Conservation (phyloP, 2,888 invertebrate species). For the Xylocampa areola region DNA sequence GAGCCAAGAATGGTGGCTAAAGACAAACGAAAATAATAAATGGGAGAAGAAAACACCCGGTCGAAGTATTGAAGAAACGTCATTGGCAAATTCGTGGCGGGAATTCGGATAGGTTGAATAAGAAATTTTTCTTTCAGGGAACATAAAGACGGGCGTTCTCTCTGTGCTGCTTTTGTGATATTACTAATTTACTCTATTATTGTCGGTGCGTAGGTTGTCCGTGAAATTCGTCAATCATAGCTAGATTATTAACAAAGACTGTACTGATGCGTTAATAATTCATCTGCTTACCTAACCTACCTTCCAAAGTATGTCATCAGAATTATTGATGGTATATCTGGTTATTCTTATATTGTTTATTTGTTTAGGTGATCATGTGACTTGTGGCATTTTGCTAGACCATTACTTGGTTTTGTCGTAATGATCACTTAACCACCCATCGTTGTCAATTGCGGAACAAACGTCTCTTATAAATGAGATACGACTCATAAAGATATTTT, state of each 20-base stretch:
- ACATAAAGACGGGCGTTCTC: conserved; percentile 30
- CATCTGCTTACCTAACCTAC: too few species aligned
- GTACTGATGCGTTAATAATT: background rate
- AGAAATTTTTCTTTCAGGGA: conserved; percentile 45
- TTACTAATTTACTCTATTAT: conserved; percentile 31
- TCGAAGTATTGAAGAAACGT: conserved; percentile 55
- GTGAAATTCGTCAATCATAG: conserved; percentile 3
- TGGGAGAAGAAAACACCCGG: conserved; percentile 58
- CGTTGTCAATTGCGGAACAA: too few species aligned
- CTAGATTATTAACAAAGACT: conserved; percentile 3
- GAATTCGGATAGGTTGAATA: conserved; percentile 54
- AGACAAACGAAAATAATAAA: conserved; percentile 70
- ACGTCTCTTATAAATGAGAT: too few species aligned
- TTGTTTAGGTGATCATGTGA: too few species aligned
- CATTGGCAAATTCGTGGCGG: conserved; percentile 58
- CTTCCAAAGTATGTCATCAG: too few species aligned
- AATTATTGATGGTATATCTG: too few species aligned
- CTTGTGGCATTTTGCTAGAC: too few species aligned
- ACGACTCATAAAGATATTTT: too few species aligned
- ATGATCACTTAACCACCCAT: too few species aligned
- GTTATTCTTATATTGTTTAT: too few species aligned
- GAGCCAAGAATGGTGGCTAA: conserved; percentile 58
- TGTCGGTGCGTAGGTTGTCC: conserved; percentile 5
- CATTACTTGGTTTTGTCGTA: too few species aligned
- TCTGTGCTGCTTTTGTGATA: conserved; percentile 32